Conservation (phyloP, 1,140 invertebrate genomes). For the Drosophila chauvacae region DNA sequence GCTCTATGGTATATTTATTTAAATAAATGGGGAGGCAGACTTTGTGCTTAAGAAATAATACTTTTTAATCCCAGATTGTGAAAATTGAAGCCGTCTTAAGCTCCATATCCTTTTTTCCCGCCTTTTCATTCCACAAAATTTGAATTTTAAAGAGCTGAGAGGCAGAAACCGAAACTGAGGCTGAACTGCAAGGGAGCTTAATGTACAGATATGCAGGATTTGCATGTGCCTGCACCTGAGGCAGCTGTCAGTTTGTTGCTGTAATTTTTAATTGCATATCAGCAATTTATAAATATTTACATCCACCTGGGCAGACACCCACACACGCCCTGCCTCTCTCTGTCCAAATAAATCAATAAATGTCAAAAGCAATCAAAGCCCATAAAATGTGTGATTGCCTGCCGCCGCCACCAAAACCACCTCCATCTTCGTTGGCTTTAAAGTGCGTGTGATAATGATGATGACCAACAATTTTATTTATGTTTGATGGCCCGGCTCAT, state of each 20-base stretch:
- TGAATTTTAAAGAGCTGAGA: constrained; percentile 42
- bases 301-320: constrained; percentile 19
- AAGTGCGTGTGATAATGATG: constrained; percentile 45
- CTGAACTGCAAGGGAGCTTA: constrained; percentile 18
- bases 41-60: constrained; percentile 1
- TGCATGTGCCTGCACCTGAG: constrained; percentile 27
- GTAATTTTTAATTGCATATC: constrained; percentile 75
- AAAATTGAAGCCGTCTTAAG: neutral
- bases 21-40: neutral
- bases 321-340: constrained; percentile 1
- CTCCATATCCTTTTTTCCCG: neutral
- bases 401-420: neutral
- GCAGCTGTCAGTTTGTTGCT: constrained; percentile 63
- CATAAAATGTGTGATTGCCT: constrained; percentile 56
- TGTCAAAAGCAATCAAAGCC: constrained; percentile 73
- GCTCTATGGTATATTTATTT: neutral
- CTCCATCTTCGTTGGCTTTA: neutral
- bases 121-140: neutral
- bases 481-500: constrained; percentile 14
- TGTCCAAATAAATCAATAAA: constrained; percentile 72
- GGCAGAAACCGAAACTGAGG: neutral
- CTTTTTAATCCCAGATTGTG: constrained; percentile 26
- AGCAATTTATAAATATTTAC: constrained; percentile 73
- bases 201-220: constrained; percentile 9
- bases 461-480: constrained; percentile 34